Evolutionary conservation across 2,113 vertebrate species (phyloP), one percentile per base, ranked within the genome.

Genomic region (Carassius carassius): DNA sequence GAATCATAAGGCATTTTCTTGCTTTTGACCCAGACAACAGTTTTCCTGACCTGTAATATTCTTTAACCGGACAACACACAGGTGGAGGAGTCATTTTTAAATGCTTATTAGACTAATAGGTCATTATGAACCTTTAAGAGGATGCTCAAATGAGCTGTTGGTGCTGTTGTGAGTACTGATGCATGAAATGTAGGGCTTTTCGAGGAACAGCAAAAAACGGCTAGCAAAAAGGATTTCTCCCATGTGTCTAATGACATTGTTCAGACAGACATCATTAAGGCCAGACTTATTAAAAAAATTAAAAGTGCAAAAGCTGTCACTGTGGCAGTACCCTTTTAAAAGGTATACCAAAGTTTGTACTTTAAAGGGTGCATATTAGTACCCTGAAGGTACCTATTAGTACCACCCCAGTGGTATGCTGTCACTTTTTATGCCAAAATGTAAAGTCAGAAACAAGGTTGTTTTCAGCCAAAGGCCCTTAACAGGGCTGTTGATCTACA

Each of bases 41-140:
- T 56, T 77, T 77, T 14, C 29, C 49, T 77, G 49, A 77, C 49
- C 49, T 77, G 49, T 74, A 47, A 47, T 73, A 73, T 16, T 73
- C 49, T 32, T 17, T 56, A 77, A 56, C 25, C 1, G 41, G 29
- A 35, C 74, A 77, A 56, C 72, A 74, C n/a, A 23, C 5, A 23
- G 41, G 41, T 74, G 41, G 41, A 49, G 4, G 1, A n/a, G n/a
- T 49, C 72, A 8, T 74, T 49, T 49, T 41, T 41, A 41, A 41
- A 41, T 41, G 41, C 41, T 41, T 41, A 41, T 41, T 41, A 41
- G 41, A 41, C 41, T 41, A 41, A 56, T 35, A 25, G 74, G 51
- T 56, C 74, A 54, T 77, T 56, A 2, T 54, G 51, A 56, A 32
- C 16, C 49, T 35, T 77, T 77, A 12, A 51, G n/a, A 29, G 47